Evolutionary conservation across 2,113 vertebrate genomes (phyloP).

Genomic region (Oostethus manadensis): DNA sequence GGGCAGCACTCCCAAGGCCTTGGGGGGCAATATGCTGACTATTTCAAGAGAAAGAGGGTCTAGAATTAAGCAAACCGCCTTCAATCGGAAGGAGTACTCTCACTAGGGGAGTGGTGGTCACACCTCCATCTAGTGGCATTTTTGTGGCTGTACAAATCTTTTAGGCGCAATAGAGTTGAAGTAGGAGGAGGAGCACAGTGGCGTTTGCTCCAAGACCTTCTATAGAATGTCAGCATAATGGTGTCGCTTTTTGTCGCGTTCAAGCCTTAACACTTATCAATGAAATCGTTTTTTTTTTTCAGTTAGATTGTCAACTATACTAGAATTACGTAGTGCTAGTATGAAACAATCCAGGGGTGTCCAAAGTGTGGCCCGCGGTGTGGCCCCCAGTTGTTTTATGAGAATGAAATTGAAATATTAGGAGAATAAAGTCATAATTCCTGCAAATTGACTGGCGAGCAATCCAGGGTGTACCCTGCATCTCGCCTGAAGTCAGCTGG

Average conservation of each 20-base stretch:
- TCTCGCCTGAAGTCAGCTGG: too few species aligned
- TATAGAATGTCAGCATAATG: constrained; percentile 8
- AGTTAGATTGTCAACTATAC: constrained; percentile 51
- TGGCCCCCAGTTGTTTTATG: too few species aligned
- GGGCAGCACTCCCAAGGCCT: constrained; percentile 80
- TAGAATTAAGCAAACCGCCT: constrained; percentile 58
- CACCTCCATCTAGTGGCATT: constrained; percentile 62
- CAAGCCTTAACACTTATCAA: constrained; percentile 75
- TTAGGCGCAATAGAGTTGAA: constrained; percentile 18
- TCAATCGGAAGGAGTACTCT: constrained; percentile 25
- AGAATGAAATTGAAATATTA: too few species aligned
- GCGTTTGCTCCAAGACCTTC: constrained; percentile 47
- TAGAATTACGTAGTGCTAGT: constrained; percentile 51
- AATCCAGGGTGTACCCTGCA: too few species aligned
- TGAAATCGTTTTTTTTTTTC: constrained; percentile 41
- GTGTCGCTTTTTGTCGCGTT: constrained; percentile 68
- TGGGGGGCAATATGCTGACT: constrained; percentile 78
- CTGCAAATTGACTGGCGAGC: too few species aligned
- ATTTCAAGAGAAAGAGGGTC: constrained; percentile 93
- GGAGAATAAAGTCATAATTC: too few species aligned
- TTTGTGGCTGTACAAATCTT: constrained; percentile 32
- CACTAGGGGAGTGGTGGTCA: constrained; percentile 17
- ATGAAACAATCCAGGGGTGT: constrained; percentile 17
- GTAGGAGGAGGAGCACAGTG: constrained; percentile 58
- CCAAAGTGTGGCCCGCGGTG: too few species aligned